phyloP scores from a whole-genome alignment of 2,888 invertebrate species.

The Perdita meconis region DNA sequence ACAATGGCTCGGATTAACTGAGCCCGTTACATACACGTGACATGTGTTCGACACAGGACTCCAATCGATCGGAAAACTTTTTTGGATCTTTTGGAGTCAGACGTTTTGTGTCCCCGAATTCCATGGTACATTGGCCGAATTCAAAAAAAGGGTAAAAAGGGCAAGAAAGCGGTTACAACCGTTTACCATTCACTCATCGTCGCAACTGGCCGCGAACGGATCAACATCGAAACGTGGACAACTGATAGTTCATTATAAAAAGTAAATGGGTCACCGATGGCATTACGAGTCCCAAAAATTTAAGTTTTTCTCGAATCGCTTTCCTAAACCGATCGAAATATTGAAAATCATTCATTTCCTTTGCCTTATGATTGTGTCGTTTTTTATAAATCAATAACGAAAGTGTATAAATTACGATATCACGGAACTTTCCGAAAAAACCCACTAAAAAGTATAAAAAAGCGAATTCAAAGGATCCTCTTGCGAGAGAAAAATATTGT shows the following conservation, averaged over 20 bases:
- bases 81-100: slow-evolving; percentile 58
- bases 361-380: no score
- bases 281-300: no score
- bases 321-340: no score
- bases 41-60: slow-evolving; percentile 63
- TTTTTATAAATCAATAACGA: no score
- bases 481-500: neutral
- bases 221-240: neutral
- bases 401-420: no score
- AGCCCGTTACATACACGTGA: slow-evolving; percentile 66
- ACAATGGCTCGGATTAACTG: slow-evolving; percentile 68
- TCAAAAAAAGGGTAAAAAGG: slow-evolving; percentile 17
- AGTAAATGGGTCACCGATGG: no score
- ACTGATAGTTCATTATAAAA: neutral
- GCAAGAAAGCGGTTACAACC: neutral
- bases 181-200: slow-evolving; percentile 29
- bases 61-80: slow-evolving; percentile 63
- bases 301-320: no score
- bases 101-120: slow-evolving; percentile 49
- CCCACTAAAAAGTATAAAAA: neutral
- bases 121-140: slow-evolving; percentile 45
- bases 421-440: no score
- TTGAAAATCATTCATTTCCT: no score
- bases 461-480: neutral
- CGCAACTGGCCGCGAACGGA: neutral